A percentile compares a stretch with the other conserved stretches of the same genome.
phyloP scores from a whole-genome alignment of 2,797 vertebrate genomes.

The Artibeus jamaicensis region DNA sequence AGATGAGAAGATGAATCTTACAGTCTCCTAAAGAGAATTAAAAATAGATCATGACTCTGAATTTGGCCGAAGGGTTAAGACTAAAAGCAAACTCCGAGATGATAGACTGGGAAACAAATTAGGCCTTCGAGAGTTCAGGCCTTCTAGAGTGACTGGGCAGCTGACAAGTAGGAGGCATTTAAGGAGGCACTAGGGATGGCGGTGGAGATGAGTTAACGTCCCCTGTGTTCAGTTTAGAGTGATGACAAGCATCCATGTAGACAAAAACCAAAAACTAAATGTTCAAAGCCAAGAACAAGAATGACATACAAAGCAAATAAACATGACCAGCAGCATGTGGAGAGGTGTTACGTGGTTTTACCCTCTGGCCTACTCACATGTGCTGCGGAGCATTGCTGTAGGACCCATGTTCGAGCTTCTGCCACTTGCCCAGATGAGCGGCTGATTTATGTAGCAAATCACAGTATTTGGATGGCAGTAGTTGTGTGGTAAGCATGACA shows the following conservation, averaged over 20 bases:
- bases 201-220: constrained; percentile 67
- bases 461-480: constrained; percentile 97
- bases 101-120: constrained; percentile 42
- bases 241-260: constrained; percentile 60
- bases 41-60: constrained; percentile 51
- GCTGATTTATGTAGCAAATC: constrained; percentile 97
- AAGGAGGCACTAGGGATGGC: constrained; percentile 22
- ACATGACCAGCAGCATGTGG: constrained; percentile 52
- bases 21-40: constrained; percentile 43
- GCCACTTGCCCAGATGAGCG: constrained; percentile 97
- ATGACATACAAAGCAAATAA: constrained; percentile 67
- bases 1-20: constrained; percentile 33
- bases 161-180: constrained; percentile 13
- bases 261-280: constrained; percentile 56
- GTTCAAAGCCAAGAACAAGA: constrained; percentile 61
- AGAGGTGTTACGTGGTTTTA: constrained; percentile 30
- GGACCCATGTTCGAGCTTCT: constrained; percentile 96
- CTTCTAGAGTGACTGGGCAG: constrained; percentile 19
- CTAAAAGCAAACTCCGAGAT: constrained; percentile 41
- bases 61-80: constrained; percentile 49
- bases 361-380: constrained; percentile 88
- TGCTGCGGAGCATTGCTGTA: constrained; percentile 98
- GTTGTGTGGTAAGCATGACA: constrained; percentile 98
- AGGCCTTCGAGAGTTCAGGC: constrained; percentile 6
- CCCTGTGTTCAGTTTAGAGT: constrained; percentile 61